Conservation (phyloP, 1,140 invertebrate species). For the Drosophila bocki region DNA sequence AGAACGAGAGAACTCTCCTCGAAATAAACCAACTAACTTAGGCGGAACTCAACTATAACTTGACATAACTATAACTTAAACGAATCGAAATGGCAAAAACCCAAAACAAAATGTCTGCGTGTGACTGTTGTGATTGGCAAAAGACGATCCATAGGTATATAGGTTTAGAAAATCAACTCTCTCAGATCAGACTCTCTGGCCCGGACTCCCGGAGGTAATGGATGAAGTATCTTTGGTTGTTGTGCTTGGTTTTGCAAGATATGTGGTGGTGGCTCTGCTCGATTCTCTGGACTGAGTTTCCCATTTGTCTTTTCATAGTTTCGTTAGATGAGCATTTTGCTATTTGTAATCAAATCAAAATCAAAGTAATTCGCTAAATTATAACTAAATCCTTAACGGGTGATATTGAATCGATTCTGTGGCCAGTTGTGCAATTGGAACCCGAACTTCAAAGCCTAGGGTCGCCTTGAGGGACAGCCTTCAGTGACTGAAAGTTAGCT, state of each 20-base stretch:
- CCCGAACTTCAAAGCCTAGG: neutral
- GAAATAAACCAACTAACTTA: conserved; percentile 77
- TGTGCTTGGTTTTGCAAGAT: conserved; percentile 58
- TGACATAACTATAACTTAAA: conserved; percentile 68
- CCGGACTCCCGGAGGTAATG: conserved; percentile 36
- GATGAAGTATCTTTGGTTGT: conserved; percentile 79
- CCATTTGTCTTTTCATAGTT: conserved; percentile 26
- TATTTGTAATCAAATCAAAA: conserved; percentile 57
- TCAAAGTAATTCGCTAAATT: conserved; percentile 32
- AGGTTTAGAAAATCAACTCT: conserved; percentile 34
- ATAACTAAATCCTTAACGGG: conserved; percentile 14
- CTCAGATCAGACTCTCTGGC: conserved; percentile 54
- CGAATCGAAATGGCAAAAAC: conserved; percentile 55
- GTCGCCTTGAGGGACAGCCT: neutral
- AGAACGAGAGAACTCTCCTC: conserved; percentile 47
- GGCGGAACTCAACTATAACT: conserved; percentile 73
- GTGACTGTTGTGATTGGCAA: conserved; percentile 37
- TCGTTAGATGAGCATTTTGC: conserved; percentile 67
- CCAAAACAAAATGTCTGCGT: conserved; percentile 62
- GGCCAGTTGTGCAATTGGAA: conserved; percentile 51
- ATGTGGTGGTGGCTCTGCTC: conserved; percentile 64
- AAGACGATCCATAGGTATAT: conserved; percentile 9
- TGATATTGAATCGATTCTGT: conserved; percentile 35
- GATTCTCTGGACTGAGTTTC: conserved; percentile 46
- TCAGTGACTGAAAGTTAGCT: neutral